Conservation (phyloP, 2,113 vertebrate species). For the Eolophus roseicapilla region DNA sequence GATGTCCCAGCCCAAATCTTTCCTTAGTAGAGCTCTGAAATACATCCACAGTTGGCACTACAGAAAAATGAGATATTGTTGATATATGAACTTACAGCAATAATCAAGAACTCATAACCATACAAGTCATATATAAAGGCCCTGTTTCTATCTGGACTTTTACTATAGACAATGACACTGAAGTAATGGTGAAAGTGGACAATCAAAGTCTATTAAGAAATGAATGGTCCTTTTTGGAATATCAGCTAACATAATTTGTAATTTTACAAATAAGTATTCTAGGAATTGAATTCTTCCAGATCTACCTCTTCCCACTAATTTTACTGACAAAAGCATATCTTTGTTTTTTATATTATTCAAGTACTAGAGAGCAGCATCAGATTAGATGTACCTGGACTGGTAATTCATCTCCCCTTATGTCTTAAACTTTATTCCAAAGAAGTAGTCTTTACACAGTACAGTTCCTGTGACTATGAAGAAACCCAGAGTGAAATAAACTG, state of each 20-base stretch:
- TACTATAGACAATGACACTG: not conserved
- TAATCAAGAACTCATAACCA: not conserved
- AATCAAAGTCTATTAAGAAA: not conserved
- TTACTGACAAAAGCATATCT: not conserved
- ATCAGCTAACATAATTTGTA: not conserved
- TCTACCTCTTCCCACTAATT: not conserved
- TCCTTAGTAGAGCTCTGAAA: conserved; percentile 91
- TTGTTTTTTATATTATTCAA: not conserved
- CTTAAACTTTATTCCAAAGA: not conserved
- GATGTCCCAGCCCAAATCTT: conserved; percentile 88
- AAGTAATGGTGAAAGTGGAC: not conserved
- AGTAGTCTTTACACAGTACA: not conserved
- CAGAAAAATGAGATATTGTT: not conserved
- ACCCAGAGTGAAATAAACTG: not conserved
- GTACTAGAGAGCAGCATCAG: not conserved
- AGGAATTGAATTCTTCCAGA: not conserved
- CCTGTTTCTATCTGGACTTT: not conserved
- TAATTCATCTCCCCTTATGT: not conserved
- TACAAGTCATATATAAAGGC: not conserved
- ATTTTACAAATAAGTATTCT: not conserved
- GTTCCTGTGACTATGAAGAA: not conserved
- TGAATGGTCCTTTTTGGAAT: not conserved
- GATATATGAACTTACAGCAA: not conserved
- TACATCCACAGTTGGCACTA: conserved; percentile 89
- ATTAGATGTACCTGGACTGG: not conserved